A percentile compares a stretch with the other conserved stretches of the same genome.
Evolutionary conservation across 2,797 vertebrate genomes (phyloP).

Genomic region (Pseudotriccus pelzelni): DNA sequence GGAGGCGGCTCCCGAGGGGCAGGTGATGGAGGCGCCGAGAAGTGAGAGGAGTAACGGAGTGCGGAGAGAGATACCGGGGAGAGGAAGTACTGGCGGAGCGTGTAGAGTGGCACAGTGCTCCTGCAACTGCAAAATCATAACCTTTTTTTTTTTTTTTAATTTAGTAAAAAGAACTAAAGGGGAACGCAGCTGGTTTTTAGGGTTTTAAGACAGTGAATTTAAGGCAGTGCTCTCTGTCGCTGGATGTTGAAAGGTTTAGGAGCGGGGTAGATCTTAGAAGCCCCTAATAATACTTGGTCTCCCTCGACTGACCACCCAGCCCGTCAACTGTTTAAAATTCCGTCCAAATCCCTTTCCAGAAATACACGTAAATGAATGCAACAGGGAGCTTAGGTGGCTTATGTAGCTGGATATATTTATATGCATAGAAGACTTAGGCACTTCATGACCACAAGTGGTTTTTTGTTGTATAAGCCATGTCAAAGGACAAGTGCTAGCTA

Average conservation of each 20-base stretch:
- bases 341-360: not conserved
- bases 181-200: not conserved
- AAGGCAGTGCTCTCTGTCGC: not conserved
- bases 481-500: not conserved
- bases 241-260: not conserved
- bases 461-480: not conserved
- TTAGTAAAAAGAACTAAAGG: not conserved
- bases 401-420: not conserved
- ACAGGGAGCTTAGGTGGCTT: not conserved
- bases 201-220: not conserved
- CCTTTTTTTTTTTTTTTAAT: not conserved
- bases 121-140: not conserved
- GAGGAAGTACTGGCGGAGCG: not conserved
- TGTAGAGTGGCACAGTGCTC: not conserved
- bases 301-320: not conserved
- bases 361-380: fast-evolving
- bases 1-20: fast-evolving
- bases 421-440: not conserved
- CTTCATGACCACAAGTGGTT: not conserved
- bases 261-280: not conserved
- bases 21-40: fast-evolving
- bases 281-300: fast-evolving
- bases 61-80: not conserved
- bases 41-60: not conserved
- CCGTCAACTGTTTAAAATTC: not conserved